phyloP scores from a whole-genome alignment of 2,113 vertebrate species.

The Microcebus ravelobensis region DNA sequence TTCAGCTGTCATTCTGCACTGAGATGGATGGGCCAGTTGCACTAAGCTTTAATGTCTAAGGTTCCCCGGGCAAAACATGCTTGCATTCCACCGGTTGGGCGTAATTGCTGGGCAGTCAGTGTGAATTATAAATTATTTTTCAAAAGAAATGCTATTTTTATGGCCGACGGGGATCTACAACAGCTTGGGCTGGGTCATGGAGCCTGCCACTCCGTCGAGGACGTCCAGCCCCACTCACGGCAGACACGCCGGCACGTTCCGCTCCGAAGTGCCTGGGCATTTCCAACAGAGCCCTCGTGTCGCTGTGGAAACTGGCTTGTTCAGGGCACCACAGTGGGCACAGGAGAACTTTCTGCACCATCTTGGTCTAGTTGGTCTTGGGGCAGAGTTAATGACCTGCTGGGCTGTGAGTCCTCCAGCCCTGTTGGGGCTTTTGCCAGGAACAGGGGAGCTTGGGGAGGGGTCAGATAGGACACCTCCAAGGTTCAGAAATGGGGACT shows the following conservation, averaged over 20 bases:
- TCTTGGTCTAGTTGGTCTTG: background rate
- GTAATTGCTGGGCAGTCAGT: background rate
- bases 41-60: background rate
- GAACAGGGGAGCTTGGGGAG: background rate
- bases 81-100: background rate
- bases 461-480: no score
- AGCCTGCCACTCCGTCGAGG: fast-evolving
- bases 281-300: background rate
- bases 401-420: background rate
- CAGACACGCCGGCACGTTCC: background rate
- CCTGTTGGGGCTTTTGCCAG: background rate
- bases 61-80: background rate
- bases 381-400: background rate
- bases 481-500: background rate
- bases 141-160: background rate
- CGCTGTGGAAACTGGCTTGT: background rate
- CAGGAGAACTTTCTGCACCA: fast-evolving
- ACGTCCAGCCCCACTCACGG: fast-evolving
- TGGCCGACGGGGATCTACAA: background rate
- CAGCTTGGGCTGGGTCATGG: background rate
- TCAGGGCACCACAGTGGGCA: fast-evolving
- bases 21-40: background rate
- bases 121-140: background rate
- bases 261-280: fast-evolving
- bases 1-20: background rate